Base-by-base conservation (phyloP, 2,888 invertebrate genomes). In the Dermolepida albohirtum region DNA sequence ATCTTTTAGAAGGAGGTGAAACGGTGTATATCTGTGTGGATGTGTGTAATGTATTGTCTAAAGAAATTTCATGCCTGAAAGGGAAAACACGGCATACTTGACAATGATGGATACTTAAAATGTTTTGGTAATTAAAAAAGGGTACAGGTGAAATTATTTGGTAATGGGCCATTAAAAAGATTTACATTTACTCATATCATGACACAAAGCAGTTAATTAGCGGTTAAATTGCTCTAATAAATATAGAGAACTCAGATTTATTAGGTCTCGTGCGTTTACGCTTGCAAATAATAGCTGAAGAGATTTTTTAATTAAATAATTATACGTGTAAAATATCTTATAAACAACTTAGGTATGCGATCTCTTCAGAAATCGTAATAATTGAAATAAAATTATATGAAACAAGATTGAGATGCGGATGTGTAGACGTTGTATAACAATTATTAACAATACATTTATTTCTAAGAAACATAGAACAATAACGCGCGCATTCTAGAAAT, bases 121-220 rank as follows among this genome's bases (percentile, higher is more conserved):
- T 34, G 47, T 12, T 14, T 34, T 47, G 59, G 59, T 62, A 62
- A 62, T 62, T 62, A 62, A 62, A 62, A 49, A 62, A 62, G 47
- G 59, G 59, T 62, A 34, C 59, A 62, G 59, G 59, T 62, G 59
- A 47, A 62, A 62, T 62, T 49, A 47, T 62, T 62, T 49, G 16
- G 59, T 62, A 62, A 62, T 62, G 59, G 47, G 14, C 59, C 44
- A 62, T 62, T 62, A 62, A 62, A 47, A 62, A 62, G 59, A 62
- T 62, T 62, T 62, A 62, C 59, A 44, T 62, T 29, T 17, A 34
- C 16, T 62, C 59, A 62, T 62, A 62, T 62, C 47, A 49, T 16
- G 59, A 43, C 47, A 62, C 59, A 34, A 39, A 47, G 49, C 59
- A 47, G 59, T 59, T 59, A 59, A 59, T 59, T 59, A 59, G 59